Conservation (phyloP, 2,113 vertebrate genomes). For the Euleptes europaea region DNA sequence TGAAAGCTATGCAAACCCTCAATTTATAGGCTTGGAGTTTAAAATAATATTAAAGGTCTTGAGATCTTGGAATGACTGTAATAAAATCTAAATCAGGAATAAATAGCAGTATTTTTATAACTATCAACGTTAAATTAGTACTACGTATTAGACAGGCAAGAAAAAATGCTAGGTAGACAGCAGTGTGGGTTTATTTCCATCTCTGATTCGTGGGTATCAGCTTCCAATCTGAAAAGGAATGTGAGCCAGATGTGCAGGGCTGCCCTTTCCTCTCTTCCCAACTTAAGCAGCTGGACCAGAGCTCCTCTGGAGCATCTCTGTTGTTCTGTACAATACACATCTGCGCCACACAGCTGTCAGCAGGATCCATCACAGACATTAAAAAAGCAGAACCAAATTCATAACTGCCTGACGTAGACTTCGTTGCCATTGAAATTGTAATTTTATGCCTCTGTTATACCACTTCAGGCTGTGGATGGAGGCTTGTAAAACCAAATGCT, state of each 20-base stretch:
- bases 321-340: neutral
- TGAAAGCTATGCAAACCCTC: neutral
- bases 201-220: neutral
- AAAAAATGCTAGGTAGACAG: no score
- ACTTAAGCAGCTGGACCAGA: conserved; percentile 4
- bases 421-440: neutral
- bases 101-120: neutral
- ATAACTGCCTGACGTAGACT: neutral
- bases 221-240: neutral
- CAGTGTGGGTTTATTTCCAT: neutral
- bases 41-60: neutral
- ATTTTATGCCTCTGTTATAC: neutral
- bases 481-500: neutral
- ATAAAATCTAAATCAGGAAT: neutral
- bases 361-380: neutral
- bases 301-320: neutral
- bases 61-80: neutral
- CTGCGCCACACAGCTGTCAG: conserved; percentile 8
- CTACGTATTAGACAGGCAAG: neutral
- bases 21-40: neutral
- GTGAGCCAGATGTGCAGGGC: neutral
- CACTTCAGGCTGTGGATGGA: neutral
- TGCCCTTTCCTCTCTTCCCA: neutral
- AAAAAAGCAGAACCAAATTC: neutral
- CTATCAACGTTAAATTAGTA: neutral